These are phyloP conservation scores for rabbit (Oryctolagus cuniculus) DNA, from an alignment of 2,113 vertebrate species.

Conservation along the genomic window mOryCun1.1 NC_091438.1:67244501-67245000, in stretches of 20 bases:
- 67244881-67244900: neutral
- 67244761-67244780: neutral
- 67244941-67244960: neutral
- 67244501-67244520: no score
- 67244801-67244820: neutral
- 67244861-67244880: neutral
- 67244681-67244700: neutral
- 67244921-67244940: neutral
- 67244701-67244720: constrained; percentile 25
- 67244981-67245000: neutral
- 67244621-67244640: neutral
- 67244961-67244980: neutral
- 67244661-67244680: constrained; percentile 9
- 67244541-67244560: no score
- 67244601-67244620: neutral
- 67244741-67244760: neutral
- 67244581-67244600: no score
- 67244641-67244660: neutral
- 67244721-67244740: neutral
- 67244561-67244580: no score
- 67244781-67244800: constrained; percentile 9
- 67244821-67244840: neutral
- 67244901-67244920: neutral
- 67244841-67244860: neutral
- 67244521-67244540: no score